These are phyloP conservation scores for Microtus oregoni DNA, from an alignment of 2,113 vertebrate genomes.

Conservation along the genomic window DNA sequence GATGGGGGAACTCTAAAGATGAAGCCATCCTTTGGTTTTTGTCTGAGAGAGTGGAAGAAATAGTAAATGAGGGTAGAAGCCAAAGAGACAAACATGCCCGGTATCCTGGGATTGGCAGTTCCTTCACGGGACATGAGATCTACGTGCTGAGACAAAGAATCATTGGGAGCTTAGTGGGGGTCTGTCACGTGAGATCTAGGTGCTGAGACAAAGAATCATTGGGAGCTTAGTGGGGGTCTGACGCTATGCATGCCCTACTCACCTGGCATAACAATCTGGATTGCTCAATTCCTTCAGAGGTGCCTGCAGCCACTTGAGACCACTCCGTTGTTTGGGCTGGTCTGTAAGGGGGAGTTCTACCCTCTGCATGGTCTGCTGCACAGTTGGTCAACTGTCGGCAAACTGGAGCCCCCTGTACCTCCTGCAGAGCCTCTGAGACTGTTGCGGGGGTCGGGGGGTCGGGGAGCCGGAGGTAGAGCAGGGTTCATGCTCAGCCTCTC, in stretches of 20 bases:
- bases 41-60: not conserved
- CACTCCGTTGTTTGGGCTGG: not conserved
- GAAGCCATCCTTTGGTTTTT: not conserved
- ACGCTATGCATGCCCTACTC: no score
- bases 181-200: not conserved
- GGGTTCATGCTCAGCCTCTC: slow-evolving; percentile 53
- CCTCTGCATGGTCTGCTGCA: not conserved
- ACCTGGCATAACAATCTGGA: no score
- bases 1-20: not conserved
- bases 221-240: not conserved
- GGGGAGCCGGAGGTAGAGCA: no score
- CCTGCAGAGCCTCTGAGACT: not conserved
- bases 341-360: not conserved
- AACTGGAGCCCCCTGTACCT: not conserved
- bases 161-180: not conserved
- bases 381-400: fast-evolving
- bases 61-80: not conserved
- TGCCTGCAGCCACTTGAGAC: not conserved
- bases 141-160: not conserved
- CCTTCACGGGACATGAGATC: not conserved
- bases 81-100: not conserved
- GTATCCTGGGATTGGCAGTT: not conserved
- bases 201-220: not conserved
- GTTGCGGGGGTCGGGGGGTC: fast-evolving
- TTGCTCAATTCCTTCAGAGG: no score